Percentiles rank a stretch among this genome's conserved stretches.
These are phyloP conservation scores for Oscheius sp. DNA, from an alignment of 2,888 invertebrate species.

Conservation along the genomic window DNA sequence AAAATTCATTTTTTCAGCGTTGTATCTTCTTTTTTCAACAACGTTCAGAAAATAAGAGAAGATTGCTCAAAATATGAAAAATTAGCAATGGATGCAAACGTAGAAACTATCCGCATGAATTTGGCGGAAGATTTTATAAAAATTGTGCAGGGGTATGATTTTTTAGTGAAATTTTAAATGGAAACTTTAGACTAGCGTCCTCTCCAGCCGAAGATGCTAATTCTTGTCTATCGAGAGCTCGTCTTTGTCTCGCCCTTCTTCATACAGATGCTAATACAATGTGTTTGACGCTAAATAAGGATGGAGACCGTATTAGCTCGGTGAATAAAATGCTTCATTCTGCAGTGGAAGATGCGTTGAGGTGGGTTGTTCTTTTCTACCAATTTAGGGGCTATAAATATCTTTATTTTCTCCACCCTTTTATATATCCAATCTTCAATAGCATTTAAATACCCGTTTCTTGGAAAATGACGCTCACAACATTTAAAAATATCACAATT, in stretches of 20 bases:
- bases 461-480: not conserved
- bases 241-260: constrained; percentile 45
- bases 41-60: constrained; percentile 19
- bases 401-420: not conserved
- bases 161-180: not conserved
- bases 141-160: constrained; percentile 27
- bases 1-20: not conserved
- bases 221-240: constrained; percentile 34
- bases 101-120: constrained; percentile 26
- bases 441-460: constrained; percentile 11
- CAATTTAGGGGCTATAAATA: not conserved
- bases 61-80: constrained; percentile 29
- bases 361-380: constrained; percentile 31
- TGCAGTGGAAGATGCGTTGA: constrained; percentile 41
- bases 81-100: constrained; percentile 22
- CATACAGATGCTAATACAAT: constrained; percentile 45
- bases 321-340: constrained; percentile 43
- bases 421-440: not conserved
- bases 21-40: not conserved
- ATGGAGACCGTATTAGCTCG: constrained; percentile 37
- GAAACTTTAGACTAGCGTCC: not conserved
- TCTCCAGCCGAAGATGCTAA: not conserved
- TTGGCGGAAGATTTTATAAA: constrained; percentile 31
- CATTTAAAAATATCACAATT: constrained; percentile 4
- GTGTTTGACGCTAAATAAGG: constrained; percentile 41